Evolutionary conservation across 2,888 invertebrate genomes (phyloP), one percentile per base, ranked within the genome.

Genomic region (Cheilosia impressa): DNA sequence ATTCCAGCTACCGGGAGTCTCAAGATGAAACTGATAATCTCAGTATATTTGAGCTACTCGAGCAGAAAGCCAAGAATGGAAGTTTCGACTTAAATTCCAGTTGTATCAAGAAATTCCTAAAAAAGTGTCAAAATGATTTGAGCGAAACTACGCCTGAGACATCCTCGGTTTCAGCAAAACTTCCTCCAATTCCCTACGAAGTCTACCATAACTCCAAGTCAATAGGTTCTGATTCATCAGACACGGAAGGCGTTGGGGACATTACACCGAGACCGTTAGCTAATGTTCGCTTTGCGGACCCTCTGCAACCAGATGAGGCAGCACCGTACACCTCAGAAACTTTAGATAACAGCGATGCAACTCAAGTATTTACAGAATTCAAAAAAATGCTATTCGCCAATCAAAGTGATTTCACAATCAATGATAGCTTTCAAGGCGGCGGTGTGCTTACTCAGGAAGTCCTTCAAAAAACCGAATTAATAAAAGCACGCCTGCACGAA

Each of bases 1-100:
- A 57, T 10, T 34, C 38, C 1, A 66, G 57, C 47, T n/a, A 43
- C 47, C 87, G 45, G 82, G 78, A 89, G n/a, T 87, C 88, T 1
- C 88, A 89, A n/a, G 89, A 89, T 50, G 88, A 88, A 31, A 87
- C 91, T 2, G 95, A 94, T 41, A 96, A 96, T 89, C 93, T 96
- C 85, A 94, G 94, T 81, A 94, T 96, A 89, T 97, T 97, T 92
- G 96, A 97, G 89, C 90, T 96, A 6, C 92, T 97, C 43, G 97
- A 97, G 92, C 94, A 95, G 88, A 95, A 95, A 91, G 95, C 95
- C 5, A 93, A 94, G 58, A 93, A 94, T 90, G 95, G 95, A 24
- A 96, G 96, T 89, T 96, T 97, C 88, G 95, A 94, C 89, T 93
- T 95, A 83, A 94, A 95, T 63, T 95, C 95, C 47, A 95, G 95